Percentiles rank a stretch among this genome's conserved stretches.
These are phyloP conservation scores for Tortricodes alternella DNA, from an alignment of 2,888 invertebrate species.

Conservation along the genomic window DNA sequence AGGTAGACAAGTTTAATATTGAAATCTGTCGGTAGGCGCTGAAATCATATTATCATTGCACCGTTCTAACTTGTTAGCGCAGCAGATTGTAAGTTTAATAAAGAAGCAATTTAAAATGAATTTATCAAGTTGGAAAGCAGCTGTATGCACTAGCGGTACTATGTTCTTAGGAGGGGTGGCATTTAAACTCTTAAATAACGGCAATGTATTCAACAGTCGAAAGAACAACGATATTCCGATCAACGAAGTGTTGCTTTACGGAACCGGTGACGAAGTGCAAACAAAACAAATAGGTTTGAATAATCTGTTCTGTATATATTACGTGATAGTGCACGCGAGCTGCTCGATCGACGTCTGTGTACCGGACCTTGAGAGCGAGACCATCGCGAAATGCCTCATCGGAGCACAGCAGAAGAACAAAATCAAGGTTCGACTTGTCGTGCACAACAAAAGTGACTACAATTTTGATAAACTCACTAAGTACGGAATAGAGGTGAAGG, in stretches of 20 bases:
- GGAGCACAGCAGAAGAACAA: slow-evolving; percentile 46
- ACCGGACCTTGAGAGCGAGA: slow-evolving; percentile 54
- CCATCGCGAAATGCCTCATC: slow-evolving; percentile 53
- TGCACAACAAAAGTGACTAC: slow-evolving; percentile 50
- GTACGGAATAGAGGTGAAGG: slow-evolving; percentile 55
- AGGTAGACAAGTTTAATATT: too few relatives aligned
- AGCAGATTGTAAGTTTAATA: too few relatives aligned
- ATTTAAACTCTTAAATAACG: slow-evolving; percentile 32
- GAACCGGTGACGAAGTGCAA: slow-evolving; percentile 46
- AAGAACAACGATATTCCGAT: slow-evolving; percentile 41
- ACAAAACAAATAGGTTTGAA: slow-evolving; percentile 51
- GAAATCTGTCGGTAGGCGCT: too few relatives aligned
- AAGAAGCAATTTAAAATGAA: slow-evolving; percentile 34
- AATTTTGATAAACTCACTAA: slow-evolving; percentile 44
- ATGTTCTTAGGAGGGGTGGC: slow-evolving; percentile 39
- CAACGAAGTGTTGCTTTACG: slow-evolving; percentile 63
- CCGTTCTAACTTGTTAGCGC: background rate
- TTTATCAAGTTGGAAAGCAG: slow-evolving; percentile 39
- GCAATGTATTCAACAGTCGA: slow-evolving; percentile 6
- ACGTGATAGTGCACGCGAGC: slow-evolving; percentile 54
- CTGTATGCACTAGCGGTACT: slow-evolving; percentile 37
- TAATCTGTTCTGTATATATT: slow-evolving; percentile 59
- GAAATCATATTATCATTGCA: too few relatives aligned
- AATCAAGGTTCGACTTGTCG: slow-evolving; percentile 49
- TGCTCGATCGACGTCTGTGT: slow-evolving; percentile 58